These are phyloP conservation scores for Ptilorrhoa leucosticta DNA, from an alignment of 2,113 vertebrate genomes.

Conservation along the genomic window DNA sequence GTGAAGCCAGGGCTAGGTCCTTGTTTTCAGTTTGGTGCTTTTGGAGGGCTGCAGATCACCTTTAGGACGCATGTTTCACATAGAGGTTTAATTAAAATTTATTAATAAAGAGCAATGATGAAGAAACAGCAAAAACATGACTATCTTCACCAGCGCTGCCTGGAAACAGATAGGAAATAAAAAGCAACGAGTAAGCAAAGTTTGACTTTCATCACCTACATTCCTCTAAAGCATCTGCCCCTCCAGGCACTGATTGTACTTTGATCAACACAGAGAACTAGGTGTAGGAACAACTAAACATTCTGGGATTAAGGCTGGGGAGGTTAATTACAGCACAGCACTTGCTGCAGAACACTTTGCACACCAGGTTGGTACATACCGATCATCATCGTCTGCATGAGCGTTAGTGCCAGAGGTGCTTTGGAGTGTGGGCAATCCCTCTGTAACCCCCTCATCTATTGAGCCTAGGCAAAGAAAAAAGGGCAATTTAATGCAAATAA, in stretches of 20 bases:
- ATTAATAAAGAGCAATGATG: background rate
- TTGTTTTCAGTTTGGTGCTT: background rate
- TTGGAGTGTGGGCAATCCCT: slow-evolving; percentile 88
- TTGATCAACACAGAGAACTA: background rate
- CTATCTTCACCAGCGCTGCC: background rate
- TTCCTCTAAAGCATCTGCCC: background rate
- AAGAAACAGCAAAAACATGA: background rate
- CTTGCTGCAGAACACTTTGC: background rate
- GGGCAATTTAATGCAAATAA: background rate
- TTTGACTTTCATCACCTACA: background rate
- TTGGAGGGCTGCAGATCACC: background rate
- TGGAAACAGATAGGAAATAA: background rate
- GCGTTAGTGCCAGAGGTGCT: slow-evolving; percentile 80
- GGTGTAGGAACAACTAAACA: background rate
- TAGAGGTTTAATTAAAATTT: background rate
- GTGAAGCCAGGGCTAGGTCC: background rate
- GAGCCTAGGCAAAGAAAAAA: slow-evolving; percentile 76
- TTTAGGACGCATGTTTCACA: background rate
- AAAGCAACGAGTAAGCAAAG: background rate
- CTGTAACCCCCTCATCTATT: slow-evolving; percentile 91
- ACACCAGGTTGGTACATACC: slow-evolving; percentile 72
- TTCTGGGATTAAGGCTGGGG: background rate
- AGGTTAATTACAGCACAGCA: background rate
- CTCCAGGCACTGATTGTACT: slow-evolving; percentile 2
- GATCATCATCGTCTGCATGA: slow-evolving; percentile 89